Evolutionary conservation across 2,888 invertebrate species (phyloP).

Genomic region (Ectobius pallidus): DNA sequence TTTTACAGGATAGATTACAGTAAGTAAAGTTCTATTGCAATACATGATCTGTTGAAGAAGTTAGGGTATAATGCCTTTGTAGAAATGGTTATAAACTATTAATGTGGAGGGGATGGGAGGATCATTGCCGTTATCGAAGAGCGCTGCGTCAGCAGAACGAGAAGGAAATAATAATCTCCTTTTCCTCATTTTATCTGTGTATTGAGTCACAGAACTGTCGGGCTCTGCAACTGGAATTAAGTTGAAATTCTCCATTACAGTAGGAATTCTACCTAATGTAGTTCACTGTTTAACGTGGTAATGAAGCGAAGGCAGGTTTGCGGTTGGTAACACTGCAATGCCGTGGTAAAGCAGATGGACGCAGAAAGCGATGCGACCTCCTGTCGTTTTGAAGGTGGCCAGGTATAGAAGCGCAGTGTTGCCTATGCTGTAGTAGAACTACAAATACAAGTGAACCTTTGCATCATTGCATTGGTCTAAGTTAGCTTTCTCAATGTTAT

Average conservation of each 20-base stretch:
- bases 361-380: neutral
- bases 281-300: neutral
- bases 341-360: neutral
- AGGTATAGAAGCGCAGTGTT: conserved; percentile 8
- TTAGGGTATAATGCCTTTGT: too few species aligned
- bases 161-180: too few species aligned
- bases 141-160: too few species aligned
- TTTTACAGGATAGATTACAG: too few species aligned
- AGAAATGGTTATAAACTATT: too few species aligned
- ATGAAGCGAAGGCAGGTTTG: neutral
- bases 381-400: neutral
- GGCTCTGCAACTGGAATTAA: neutral
- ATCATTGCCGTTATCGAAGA: too few species aligned
- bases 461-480: too few species aligned
- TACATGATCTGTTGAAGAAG: too few species aligned
- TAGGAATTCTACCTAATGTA: neutral
- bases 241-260: neutral
- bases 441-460: too few species aligned
- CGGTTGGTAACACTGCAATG: conserved; percentile 10
- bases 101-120: too few species aligned
- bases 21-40: too few species aligned
- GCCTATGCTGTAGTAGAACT: neutral
- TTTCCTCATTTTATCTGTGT: neutral
- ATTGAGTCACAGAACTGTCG: neutral
- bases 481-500: too few species aligned